Percentiles rank a stretch among this genome's conserved stretches.
These are phyloP conservation scores for Australoheros facetus DNA, from an alignment of 2,797 vertebrate species.

Conservation along the genomic window DNA sequence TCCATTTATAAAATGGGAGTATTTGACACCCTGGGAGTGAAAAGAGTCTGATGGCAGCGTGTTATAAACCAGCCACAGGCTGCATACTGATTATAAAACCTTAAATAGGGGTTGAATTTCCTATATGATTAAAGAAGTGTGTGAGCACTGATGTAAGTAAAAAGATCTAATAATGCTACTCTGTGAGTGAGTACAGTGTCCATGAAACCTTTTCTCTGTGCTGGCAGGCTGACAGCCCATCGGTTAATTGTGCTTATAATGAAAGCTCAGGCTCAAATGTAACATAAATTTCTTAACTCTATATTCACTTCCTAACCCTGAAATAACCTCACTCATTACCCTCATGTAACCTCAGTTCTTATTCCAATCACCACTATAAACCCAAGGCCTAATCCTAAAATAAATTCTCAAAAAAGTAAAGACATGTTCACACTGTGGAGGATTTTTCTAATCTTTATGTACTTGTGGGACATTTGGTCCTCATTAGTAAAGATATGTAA, in stretches of 20 bases:
- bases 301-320: slow-evolving; percentile 39
- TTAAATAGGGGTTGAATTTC: not conserved
- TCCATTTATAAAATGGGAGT: not conserved
- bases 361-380: slow-evolving; percentile 59
- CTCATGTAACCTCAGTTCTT: slow-evolving; percentile 54
- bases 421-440: slow-evolving; percentile 57
- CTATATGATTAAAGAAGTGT: not conserved
- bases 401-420: slow-evolving; percentile 62
- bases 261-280: slow-evolving; percentile 10
- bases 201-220: not conserved
- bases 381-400: slow-evolving; percentile 64
- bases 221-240: slow-evolving; percentile 14
- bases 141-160: not conserved
- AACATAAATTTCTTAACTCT: slow-evolving; percentile 5
- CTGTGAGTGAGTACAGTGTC: not conserved
- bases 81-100: not conserved
- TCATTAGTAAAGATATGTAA: slow-evolving; percentile 55
- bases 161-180: not conserved
- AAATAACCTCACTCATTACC: slow-evolving; percentile 59
- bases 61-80: not conserved
- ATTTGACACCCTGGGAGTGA: not conserved
- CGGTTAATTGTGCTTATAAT: slow-evolving; percentile 4
- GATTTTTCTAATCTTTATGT: slow-evolving; percentile 67
- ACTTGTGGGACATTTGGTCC: slow-evolving; percentile 57
- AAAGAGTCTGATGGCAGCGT: not conserved